Evolutionary conservation across 2,113 vertebrate genomes (phyloP).

Genomic region (Oreochromis aureus): DNA sequence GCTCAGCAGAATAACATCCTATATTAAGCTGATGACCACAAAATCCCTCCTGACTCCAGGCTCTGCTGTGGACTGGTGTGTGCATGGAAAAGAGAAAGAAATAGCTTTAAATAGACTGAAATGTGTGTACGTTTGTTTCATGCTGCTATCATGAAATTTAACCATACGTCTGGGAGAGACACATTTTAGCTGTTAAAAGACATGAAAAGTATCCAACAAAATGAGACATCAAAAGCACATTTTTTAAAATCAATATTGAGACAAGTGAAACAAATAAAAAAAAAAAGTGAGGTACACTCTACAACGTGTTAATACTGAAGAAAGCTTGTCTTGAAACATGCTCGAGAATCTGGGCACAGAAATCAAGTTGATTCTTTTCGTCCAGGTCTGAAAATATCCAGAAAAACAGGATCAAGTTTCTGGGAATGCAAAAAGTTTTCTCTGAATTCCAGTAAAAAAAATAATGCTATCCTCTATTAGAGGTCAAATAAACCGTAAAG

Average conservation of each 20-base stretch:
- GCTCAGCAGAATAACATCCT: neutral
- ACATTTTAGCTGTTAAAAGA: neutral
- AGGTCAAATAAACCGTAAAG: neutral
- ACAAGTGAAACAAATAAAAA: neutral
- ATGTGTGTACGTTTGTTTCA: neutral
- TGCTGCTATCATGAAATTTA: neutral
- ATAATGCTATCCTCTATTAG: neutral
- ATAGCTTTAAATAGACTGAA: neutral
- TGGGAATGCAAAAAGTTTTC: neutral
- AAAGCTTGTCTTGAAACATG: neutral
- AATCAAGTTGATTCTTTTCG: neutral
- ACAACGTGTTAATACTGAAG: neutral
- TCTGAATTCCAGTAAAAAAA: neutral
- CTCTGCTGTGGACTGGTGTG: neutral
- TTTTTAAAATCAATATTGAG: neutral
- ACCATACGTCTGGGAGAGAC: neutral
- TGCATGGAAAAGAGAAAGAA: neutral
- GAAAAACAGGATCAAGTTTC: neutral
- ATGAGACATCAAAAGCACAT: neutral
- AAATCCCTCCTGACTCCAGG: neutral
- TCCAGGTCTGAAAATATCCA: neutral
- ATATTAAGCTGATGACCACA: neutral
- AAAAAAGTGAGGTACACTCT: neutral
- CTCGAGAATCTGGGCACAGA: neutral
- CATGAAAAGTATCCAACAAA: neutral